phyloP scores from a whole-genome alignment of 2,888 invertebrate species.

The Melitaea athalia region DNA sequence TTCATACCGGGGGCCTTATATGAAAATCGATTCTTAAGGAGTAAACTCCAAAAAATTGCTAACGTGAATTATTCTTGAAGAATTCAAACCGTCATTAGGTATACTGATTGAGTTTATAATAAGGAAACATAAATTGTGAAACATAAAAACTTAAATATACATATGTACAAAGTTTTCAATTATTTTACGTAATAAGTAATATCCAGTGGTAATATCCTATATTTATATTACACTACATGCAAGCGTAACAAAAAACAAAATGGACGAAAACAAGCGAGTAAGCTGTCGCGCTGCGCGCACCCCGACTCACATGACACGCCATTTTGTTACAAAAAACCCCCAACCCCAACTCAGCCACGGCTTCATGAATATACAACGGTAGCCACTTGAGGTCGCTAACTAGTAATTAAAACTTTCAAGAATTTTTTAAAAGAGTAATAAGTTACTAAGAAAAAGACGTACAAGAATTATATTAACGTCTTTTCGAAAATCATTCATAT shows the following conservation, averaged over 20 bases:
- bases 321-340: constrained; percentile 50
- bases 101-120: no score
- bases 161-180: neutral
- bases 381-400: neutral
- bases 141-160: no score
- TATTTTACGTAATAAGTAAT: neutral
- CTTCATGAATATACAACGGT: constrained; percentile 8
- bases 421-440: neutral
- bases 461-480: no score
- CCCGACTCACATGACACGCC: constrained; percentile 51
- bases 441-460: neutral
- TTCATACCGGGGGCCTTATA: no score
- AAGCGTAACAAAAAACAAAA: constrained; percentile 44
- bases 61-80: no score
- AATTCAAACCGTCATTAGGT: no score
- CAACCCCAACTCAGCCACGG: constrained; percentile 50
- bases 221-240: neutral
- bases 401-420: neutral
- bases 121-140: no score
- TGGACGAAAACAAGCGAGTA: constrained; percentile 40
- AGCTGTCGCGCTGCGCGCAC: constrained; percentile 49
- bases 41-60: no score
- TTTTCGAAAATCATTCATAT: no score
- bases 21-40: no score
- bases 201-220: neutral